Conservation (phyloP, 2,113 vertebrate species). For the Sclerurus mexicanus region DNA sequence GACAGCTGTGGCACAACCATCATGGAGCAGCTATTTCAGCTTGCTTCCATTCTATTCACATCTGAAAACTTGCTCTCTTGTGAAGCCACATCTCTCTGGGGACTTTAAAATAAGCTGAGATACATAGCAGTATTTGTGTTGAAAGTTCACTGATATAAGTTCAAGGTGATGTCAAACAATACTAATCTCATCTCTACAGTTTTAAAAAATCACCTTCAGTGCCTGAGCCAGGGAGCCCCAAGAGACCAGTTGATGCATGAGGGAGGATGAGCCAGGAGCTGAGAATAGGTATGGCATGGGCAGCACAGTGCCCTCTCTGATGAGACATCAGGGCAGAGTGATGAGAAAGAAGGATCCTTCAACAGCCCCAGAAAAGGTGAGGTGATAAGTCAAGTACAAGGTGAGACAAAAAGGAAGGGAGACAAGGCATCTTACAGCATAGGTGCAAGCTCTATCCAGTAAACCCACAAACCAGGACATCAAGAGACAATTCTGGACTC, state of each 20-base stretch:
- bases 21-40: not conserved
- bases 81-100: not conserved
- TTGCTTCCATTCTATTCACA: not conserved
- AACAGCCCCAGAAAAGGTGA: not conserved
- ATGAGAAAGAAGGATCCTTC: rapidly evolving
- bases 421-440: not conserved
- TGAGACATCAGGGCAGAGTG: not conserved
- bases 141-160: not conserved
- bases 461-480: not conserved
- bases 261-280: not conserved
- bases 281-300: not conserved
- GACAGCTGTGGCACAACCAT: not conserved
- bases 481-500: not conserved
- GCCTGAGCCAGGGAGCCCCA: not conserved
- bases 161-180: not conserved
- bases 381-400: not conserved
- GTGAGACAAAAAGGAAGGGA: not conserved
- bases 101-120: not conserved
- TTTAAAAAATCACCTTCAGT: not conserved
- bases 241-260: not conserved
- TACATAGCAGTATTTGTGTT: not conserved
- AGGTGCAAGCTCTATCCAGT: not conserved
- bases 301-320: not conserved
- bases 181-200: not conserved
- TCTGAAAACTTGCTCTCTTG: not conserved